These are phyloP conservation scores for Copsychus sechellarum DNA, from an alignment of 2,113 vertebrate genomes.

Conservation along the genomic window DNA sequence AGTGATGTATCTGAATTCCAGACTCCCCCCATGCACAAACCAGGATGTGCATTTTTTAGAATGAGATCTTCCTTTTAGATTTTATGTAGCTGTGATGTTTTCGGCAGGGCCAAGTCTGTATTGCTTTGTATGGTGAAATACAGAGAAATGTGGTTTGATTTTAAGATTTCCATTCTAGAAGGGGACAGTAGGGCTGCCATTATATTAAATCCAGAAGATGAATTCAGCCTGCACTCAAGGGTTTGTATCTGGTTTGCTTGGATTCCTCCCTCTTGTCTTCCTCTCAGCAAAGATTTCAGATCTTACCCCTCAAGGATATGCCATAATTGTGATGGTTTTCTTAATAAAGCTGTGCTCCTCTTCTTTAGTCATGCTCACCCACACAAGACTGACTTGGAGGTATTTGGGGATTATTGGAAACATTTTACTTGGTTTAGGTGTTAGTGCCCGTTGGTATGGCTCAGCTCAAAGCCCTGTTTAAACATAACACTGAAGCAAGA, in stretches of 20 bases:
- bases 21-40: rapidly evolving
- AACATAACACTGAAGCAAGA: background rate
- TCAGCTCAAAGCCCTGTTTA: background rate
- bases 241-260: background rate
- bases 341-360: background rate
- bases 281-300: background rate
- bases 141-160: background rate
- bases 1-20: background rate
- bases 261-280: background rate
- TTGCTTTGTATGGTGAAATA: background rate
- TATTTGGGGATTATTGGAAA: background rate
- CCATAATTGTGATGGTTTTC: background rate
- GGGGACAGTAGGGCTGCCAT: background rate
- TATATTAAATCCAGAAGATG: background rate
- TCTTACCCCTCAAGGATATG: background rate
- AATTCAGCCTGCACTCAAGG: background rate
- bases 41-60: background rate
- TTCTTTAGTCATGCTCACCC: background rate
- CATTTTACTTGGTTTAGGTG: background rate
- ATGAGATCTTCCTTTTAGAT: background rate
- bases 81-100: background rate
- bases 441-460: background rate
- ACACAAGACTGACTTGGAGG: background rate
- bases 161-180: background rate
- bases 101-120: background rate